phyloP scores from a whole-genome alignment of 2,113 vertebrate genomes.

The Irena cyanogastra region DNA sequence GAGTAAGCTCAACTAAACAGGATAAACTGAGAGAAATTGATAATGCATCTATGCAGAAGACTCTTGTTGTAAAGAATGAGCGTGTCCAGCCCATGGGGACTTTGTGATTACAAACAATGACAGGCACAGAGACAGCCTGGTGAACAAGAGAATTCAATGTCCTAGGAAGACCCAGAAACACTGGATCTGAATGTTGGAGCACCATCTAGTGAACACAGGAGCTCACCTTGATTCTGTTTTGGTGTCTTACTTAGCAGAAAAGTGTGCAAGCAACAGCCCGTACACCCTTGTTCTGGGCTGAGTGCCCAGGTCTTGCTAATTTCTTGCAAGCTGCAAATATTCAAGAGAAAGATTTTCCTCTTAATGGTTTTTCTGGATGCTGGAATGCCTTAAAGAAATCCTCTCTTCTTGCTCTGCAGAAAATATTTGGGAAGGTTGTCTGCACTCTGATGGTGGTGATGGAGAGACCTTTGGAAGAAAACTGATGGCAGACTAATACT shows the following conservation, averaged over 20 bases:
- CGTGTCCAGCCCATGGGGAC: background rate
- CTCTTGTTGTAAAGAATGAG: background rate
- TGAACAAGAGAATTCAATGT: background rate
- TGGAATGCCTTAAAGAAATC: background rate
- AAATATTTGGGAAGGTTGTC: background rate
- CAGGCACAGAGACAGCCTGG: background rate
- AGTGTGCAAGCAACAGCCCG: background rate
- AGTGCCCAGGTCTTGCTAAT: background rate
- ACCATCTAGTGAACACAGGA: background rate
- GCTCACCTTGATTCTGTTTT: background rate
- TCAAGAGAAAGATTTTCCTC: background rate
- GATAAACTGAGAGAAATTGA: background rate
- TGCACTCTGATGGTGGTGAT: background rate
- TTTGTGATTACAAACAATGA: background rate
- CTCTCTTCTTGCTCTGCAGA: background rate
- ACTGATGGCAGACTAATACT: background rate
- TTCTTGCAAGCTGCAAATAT: background rate
- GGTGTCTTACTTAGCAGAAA: background rate
- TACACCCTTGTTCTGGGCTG: background rate
- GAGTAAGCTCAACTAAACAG: background rate
- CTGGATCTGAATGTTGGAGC: background rate
- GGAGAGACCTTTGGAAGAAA: background rate
- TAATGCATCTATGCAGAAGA: background rate
- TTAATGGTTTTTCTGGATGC: background rate
- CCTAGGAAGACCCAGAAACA: background rate